A percentile compares a stretch with the other conserved stretches of the same genome.
Conservation (phyloP, 23 tunicate genomes). For the Clavelina lepadiformis region DNA sequence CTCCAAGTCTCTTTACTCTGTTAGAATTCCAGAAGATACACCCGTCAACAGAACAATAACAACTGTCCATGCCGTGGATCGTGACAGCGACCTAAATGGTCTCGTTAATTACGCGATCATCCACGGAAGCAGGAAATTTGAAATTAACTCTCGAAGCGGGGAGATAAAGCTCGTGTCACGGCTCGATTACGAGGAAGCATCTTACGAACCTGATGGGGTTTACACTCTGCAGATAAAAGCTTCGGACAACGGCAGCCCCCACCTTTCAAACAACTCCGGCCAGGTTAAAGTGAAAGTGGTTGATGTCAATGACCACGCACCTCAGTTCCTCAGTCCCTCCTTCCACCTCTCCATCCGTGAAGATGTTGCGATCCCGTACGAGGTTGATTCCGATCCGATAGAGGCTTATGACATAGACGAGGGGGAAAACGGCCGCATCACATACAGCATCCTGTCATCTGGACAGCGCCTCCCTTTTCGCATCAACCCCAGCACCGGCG, state of each 20-base stretch:
- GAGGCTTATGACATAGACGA: constrained; percentile 57
- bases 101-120: constrained; percentile 47
- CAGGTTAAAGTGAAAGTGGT: constrained; percentile 33
- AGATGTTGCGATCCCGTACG: constrained; percentile 10
- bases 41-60: constrained; percentile 36
- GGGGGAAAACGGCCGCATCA: constrained; percentile 32
- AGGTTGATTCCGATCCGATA: constrained; percentile 14
- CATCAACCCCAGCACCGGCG: constrained; percentile 38
- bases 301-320: constrained; percentile 75
- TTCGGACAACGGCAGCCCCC: constrained; percentile 71
- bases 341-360: constrained; percentile 34
- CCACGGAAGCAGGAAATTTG: constrained; percentile 40
- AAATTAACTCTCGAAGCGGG: constrained; percentile 39
- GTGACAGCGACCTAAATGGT: constrained; percentile 67
- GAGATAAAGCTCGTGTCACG: constrained; percentile 21
- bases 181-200: constrained; percentile 53
- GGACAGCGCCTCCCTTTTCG: constrained; percentile 24
- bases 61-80: constrained; percentile 56
- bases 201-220: constrained; percentile 4
- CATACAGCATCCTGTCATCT: constrained; percentile 38
- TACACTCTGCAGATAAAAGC: constrained; percentile 46
- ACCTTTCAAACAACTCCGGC: constrained; percentile 26
- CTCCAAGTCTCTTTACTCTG: constrained; percentile 38
- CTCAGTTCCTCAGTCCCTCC: constrained; percentile 32
- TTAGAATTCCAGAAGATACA: constrained; percentile 41